Evolutionary conservation across 2,888 invertebrate genomes (phyloP).

Genomic region (Tricholauxania praeusta): DNA sequence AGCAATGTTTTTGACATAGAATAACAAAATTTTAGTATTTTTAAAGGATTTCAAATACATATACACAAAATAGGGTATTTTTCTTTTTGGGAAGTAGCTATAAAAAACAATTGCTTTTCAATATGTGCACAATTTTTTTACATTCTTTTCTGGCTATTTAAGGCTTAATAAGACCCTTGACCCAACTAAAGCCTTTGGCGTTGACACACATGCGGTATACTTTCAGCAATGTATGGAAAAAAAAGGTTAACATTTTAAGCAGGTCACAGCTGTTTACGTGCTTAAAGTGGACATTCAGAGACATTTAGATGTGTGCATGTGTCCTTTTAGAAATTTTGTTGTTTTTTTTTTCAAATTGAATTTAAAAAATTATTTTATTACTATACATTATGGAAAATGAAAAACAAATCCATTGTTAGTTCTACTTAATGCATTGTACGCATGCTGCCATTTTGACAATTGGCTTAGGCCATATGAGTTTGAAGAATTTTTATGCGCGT

Average conservation of each 20-base stretch:
- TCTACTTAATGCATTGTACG: neutral
- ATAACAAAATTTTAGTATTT: neutral
- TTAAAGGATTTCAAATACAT: neutral
- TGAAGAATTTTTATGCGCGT: too few relatives aligned
- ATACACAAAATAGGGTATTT: neutral
- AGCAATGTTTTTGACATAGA: neutral
- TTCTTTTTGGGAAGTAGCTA: neutral
- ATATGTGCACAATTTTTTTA: neutral
- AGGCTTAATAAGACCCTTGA: slow-evolving; percentile 12
- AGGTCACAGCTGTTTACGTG: slow-evolving; percentile 14
- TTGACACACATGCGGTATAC: too few relatives aligned
- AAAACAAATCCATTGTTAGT: too few relatives aligned
- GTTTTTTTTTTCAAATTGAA: neutral
- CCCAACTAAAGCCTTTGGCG: neutral
- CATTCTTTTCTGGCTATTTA: neutral
- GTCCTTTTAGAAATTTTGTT: neutral
- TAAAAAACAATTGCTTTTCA: slow-evolving; percentile 19
- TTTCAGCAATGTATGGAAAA: too few relatives aligned
- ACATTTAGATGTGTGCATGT: slow-evolving; percentile 1
- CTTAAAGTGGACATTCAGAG: neutral
- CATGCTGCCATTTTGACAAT: too few relatives aligned
- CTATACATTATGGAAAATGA: neutral
- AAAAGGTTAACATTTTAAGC: neutral
- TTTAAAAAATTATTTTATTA: slow-evolving; percentile 10
- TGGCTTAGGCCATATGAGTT: too few relatives aligned